A percentile compares a stretch with the other conserved stretches of the same genome.
Conservation (phyloP, 2,113 vertebrate species). For the Macheiramphus alcinus region DNA sequence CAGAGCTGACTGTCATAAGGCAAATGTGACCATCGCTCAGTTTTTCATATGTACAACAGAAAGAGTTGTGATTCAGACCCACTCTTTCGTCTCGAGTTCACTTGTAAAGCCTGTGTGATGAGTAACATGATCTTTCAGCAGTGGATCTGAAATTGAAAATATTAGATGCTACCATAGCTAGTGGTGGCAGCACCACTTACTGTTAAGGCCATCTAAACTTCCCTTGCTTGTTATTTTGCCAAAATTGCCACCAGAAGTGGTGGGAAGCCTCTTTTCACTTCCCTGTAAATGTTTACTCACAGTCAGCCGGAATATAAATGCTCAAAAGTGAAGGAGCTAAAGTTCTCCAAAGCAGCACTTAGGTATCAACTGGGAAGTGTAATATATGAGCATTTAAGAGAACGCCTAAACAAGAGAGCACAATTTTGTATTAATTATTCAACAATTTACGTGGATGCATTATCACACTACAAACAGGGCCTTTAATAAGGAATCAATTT, state of each 20-base stretch:
- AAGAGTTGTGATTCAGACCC: neutral
- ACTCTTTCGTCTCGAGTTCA: neutral
- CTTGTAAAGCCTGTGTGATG: accelerated
- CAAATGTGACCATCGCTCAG: neutral
- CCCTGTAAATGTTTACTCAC: neutral
- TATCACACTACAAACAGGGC: too few species aligned
- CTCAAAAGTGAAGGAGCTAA: neutral
- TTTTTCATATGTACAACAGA: neutral
- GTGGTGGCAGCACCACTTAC: accelerated
- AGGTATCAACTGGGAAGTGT: neutral
- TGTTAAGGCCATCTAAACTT: neutral
- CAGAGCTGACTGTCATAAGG: neutral
- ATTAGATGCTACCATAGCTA: accelerated
- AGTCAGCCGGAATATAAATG: neutral
- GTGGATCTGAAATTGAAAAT: neutral
- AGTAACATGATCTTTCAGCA: accelerated
- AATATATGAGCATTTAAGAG: neutral
- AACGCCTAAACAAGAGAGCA: neutral
- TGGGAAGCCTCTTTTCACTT: neutral
- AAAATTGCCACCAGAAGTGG: neutral
- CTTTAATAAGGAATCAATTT: neutral
- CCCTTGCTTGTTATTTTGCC: neutral
- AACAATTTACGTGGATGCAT: neutral
- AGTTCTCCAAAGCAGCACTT: neutral
- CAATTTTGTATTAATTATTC: neutral